These are phyloP conservation scores for Rhabdomys pumilio DNA, from an alignment of 2,797 vertebrate genomes.

Conservation along the genomic window DNA sequence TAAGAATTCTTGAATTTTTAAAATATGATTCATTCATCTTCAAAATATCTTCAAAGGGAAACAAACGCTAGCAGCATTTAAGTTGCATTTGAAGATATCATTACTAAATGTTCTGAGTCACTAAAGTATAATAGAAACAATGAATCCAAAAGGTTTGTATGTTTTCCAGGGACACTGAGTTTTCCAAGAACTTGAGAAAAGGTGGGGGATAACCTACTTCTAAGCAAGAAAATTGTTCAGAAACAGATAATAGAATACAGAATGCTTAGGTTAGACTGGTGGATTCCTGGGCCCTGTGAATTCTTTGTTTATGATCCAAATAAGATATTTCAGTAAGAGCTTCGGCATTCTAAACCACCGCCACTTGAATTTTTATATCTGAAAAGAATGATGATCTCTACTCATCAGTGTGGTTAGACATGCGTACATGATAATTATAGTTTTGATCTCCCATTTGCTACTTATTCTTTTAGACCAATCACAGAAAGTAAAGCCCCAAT, in stretches of 20 bases:
- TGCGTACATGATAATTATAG: background rate
- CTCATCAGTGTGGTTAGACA: background rate
- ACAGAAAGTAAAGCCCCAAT: background rate
- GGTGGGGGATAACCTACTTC: background rate
- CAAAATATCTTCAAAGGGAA: slow-evolving; percentile 2
- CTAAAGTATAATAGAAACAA: background rate
- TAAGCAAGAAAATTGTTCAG: background rate
- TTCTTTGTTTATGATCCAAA: background rate
- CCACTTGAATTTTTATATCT: background rate
- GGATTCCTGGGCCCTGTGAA: background rate
- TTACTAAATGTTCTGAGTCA: background rate
- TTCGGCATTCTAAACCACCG: background rate
- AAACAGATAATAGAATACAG: background rate
- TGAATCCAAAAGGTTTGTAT: background rate
- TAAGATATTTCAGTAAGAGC: background rate
- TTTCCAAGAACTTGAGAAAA: background rate
- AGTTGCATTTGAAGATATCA: background rate
- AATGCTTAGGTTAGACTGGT: no score
- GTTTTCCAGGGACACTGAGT: background rate
- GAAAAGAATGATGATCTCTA: background rate
- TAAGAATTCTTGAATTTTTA: background rate
- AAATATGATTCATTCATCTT: slow-evolving; percentile 8
- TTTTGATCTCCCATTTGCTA: background rate
- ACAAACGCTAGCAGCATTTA: background rate
- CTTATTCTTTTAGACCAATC: background rate